Percentiles rank a stretch among this genome's conserved stretches.
These are phyloP conservation scores for Turdus rufiventris DNA, from an alignment of 2,113 vertebrate genomes.

Conservation along the genomic window DNA sequence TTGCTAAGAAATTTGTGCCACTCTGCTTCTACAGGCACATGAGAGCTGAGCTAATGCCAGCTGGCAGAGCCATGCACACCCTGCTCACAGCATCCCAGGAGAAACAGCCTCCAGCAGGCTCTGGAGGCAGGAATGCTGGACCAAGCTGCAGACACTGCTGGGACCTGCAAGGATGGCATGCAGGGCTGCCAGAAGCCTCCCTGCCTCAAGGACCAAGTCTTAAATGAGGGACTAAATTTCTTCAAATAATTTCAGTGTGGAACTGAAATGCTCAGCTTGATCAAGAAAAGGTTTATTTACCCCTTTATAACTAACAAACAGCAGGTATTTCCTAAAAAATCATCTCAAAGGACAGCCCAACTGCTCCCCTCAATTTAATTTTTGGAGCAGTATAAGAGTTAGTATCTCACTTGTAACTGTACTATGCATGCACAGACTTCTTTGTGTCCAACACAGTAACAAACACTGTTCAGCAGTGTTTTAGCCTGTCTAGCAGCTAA, in stretches of 20 bases:
- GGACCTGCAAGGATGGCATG: fast-evolving
- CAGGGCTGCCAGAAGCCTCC: neutral
- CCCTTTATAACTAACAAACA: neutral
- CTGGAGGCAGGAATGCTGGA: neutral
- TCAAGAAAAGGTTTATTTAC: neutral
- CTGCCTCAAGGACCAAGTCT: neutral
- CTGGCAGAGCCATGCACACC: neutral
- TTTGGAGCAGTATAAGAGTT: neutral
- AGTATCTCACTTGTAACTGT: neutral
- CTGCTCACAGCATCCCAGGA: neutral
- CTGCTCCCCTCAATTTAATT: neutral
- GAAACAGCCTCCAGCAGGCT: fast-evolving
- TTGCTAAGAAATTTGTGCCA: neutral
- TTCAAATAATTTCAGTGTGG: neutral
- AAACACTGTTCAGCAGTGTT: neutral
- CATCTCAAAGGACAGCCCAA: neutral
- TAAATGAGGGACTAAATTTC: neutral
- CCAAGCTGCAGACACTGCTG: neutral
- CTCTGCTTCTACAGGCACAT: neutral
- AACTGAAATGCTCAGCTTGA: neutral
- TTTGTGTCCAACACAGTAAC: neutral
- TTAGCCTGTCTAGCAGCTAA: neutral
- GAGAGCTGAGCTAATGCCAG: neutral
- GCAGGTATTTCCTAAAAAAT: neutral
- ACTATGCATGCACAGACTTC: neutral